These are phyloP conservation scores for Microtus oregoni DNA, from an alignment of 2,113 vertebrate species.

Conservation along the genomic window DNA sequence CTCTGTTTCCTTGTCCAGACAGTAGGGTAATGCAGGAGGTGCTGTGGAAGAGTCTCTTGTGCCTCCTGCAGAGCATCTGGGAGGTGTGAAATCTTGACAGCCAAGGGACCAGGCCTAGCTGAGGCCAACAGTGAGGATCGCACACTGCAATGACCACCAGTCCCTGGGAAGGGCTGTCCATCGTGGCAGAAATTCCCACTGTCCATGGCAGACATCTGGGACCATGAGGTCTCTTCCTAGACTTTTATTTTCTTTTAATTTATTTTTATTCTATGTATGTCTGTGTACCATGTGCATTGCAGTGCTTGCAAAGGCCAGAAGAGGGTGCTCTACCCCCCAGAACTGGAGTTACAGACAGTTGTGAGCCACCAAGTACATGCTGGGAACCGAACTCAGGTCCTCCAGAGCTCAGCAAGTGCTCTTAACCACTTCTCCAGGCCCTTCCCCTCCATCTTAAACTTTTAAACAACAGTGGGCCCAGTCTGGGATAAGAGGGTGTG, in stretches of 20 bases:
- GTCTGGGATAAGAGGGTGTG: neutral
- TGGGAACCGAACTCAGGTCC: neutral
- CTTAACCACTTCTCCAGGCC: neutral
- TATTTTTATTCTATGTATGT: neutral
- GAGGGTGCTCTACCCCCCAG: neutral
- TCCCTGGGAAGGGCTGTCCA: neutral
- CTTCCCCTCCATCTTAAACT: neutral
- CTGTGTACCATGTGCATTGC: neutral
- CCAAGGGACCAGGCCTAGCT: neutral
- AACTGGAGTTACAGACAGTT: neutral
- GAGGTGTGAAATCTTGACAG: neutral
- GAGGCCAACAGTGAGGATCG: neutral
- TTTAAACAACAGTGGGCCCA: neutral
- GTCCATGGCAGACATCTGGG: neutral
- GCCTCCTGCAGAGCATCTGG: neutral
- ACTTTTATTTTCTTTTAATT: neutral
- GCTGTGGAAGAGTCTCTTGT: rapidly evolving
- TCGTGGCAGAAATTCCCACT: neutral
- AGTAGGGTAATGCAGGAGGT: too few relatives aligned
- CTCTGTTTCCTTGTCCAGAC: neutral
- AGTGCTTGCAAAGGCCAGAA: neutral
- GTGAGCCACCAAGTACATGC: neutral
- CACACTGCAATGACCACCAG: neutral
- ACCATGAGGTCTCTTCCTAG: neutral
- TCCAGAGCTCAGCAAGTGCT: neutral